A percentile compares a stretch with the other conserved stretches of the same genome.
Evolutionary conservation across 2,113 vertebrate species (phyloP).

Genomic region (Irena cyanogastra): DNA sequence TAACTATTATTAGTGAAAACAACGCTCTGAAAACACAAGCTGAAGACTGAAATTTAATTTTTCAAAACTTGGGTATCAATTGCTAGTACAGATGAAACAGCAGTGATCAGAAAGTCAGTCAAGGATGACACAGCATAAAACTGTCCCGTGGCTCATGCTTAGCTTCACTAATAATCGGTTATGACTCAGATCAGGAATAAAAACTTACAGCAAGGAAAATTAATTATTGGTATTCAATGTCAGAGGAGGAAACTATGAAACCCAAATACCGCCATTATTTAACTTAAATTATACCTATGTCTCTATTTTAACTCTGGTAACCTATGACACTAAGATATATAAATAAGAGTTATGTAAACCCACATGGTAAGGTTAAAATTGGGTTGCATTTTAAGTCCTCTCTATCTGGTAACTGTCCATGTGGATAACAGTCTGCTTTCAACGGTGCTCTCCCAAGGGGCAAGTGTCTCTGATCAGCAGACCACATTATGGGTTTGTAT

Average conservation of each 20-base stretch:
- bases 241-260: neutral
- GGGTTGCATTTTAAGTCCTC: neutral
- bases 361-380: neutral
- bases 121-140: neutral
- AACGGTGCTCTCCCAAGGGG: neutral
- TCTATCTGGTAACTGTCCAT: neutral
- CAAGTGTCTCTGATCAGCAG: neutral
- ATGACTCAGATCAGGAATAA: neutral
- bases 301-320: neutral
- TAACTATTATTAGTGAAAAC: neutral
- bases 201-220: neutral
- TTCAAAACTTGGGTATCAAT: neutral
- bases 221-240: neutral
- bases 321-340: neutral
- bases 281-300: neutral
- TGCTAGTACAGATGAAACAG: neutral
- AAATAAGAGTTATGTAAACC: neutral
- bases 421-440: neutral
- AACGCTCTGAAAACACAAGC: neutral
- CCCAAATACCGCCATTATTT: neutral
- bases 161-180: neutral
- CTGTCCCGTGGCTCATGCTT: neutral
- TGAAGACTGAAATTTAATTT: neutral
- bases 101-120: neutral
- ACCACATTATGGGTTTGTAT: neutral